Conservation (phyloP, 2,797 vertebrate genomes). For the Mus minutoides region DNA sequence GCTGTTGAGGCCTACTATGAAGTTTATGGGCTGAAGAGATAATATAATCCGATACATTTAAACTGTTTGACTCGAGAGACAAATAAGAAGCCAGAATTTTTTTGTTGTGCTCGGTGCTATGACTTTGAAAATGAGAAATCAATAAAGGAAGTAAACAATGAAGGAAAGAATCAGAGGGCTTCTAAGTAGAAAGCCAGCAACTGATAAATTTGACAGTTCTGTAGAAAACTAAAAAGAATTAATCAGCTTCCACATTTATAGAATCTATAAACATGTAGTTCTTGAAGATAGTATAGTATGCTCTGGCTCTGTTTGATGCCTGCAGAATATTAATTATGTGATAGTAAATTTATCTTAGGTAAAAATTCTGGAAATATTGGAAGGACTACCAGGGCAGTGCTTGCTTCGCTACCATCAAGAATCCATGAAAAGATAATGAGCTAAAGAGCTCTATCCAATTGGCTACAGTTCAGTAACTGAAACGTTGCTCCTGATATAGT, state of each 20-base stretch:
- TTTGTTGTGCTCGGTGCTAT: slow-evolving; percentile 69
- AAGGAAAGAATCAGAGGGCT: slow-evolving; percentile 51
- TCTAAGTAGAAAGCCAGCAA: slow-evolving; percentile 61
- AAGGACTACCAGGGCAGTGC: neutral
- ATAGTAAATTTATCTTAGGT: neutral
- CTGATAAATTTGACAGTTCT: slow-evolving; percentile 38
- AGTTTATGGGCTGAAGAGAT: slow-evolving; percentile 77
- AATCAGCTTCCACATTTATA: neutral
- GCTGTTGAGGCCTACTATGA: slow-evolving; percentile 45
- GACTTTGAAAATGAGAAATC: slow-evolving; percentile 59
- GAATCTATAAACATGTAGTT: slow-evolving; percentile 5
- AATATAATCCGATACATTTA: slow-evolving; percentile 73
- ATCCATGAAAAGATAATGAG: slow-evolving; percentile 55
- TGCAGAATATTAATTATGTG: slow-evolving; percentile 16
- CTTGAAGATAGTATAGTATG: neutral
- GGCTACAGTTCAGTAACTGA: neutral
- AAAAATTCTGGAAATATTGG: slow-evolving; percentile 17
- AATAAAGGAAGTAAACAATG: slow-evolving; percentile 68
- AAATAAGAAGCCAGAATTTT: slow-evolving; percentile 69
- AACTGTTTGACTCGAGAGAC: slow-evolving; percentile 64
- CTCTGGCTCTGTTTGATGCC: slow-evolving; percentile 17
- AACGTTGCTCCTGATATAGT: neutral
- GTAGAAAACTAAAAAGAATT: slow-evolving; percentile 50
- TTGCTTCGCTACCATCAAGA: neutral
- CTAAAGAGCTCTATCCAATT: slow-evolving; percentile 22